A percentile compares a stretch with the other conserved stretches of the same genome.
These are phyloP conservation scores for Phrynocephalus guinanensis DNA, from an alignment of 2,797 vertebrate genomes.

Conservation along the genomic window DNA sequence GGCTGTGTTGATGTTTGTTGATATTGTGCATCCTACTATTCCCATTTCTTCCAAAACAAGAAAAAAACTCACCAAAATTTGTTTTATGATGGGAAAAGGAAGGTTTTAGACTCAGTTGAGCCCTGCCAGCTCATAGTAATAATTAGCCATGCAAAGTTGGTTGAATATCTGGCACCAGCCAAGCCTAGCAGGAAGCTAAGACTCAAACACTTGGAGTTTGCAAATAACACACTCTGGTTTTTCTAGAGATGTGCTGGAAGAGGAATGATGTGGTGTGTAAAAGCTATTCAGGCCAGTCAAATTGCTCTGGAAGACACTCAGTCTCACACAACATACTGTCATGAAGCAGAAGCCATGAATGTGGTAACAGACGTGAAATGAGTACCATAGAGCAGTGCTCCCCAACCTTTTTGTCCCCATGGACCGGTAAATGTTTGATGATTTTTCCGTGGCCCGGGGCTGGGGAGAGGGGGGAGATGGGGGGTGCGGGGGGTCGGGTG, in stretches of 20 bases:
- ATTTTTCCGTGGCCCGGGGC: too few species aligned
- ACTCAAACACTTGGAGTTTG: slow-evolving; percentile 4
- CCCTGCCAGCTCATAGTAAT: background rate
- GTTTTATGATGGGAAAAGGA: background rate
- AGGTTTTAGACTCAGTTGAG: slow-evolving; percentile 3
- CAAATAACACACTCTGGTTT: slow-evolving; percentile 20
- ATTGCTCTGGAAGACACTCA: background rate
- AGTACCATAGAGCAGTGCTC: background rate
- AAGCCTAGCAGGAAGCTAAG: background rate
- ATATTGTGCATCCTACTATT: background rate
- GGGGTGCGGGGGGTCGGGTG: too few species aligned
- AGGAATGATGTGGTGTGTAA: background rate
- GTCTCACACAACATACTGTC: background rate
- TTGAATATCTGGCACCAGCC: background rate
- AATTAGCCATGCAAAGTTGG: background rate
- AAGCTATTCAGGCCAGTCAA: background rate
- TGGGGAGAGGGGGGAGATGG: too few species aligned
- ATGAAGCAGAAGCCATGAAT: background rate
- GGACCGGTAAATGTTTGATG: too few species aligned
- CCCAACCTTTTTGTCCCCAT: too few species aligned
- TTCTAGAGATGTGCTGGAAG: slow-evolving; percentile 1
- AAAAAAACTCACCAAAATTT: too few species aligned
- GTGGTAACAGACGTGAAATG: background rate
- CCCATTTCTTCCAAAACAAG: background rate
- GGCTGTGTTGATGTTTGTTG: slow-evolving; percentile 2